Evolutionary conservation across 2,113 vertebrate species (phyloP), one percentile per base, ranked within the genome.

Genomic region (Capra hircus): DNA sequence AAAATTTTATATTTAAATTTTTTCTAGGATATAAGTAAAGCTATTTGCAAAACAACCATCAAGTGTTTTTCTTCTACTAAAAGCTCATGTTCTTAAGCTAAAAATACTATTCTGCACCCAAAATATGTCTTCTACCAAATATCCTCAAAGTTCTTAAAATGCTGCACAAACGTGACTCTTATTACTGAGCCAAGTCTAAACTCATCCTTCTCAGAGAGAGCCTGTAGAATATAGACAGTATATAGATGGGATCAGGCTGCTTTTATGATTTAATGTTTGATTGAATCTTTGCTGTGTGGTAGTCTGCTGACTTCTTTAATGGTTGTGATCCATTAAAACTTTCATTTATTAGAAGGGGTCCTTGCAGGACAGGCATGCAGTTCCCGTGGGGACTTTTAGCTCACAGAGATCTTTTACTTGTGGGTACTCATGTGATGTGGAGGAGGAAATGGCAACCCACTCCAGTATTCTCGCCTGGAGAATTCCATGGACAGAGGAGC

Each of bases 71-170:
- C 50, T 81, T 74, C 45, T 86, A 40, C 30, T 71, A 74, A 48
- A 71, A 97, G 15, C 60, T 88, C 23, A 95, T 94, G 48, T 77
- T 94, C 45, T 81, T 88, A 77, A 92, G 53, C 95, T 92, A 62
- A 92, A 97, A 96, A 62, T 93, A 85, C 45, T n/a, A 60, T 74
- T 48, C 7, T 59, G 74, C 50, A 52, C 16, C 78, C 33, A 27
- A 93, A 36, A 50, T 60, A 1, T 52, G 53, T 86, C 55, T 96
- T 95, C 84, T 94, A 14, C 33, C 28, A 95, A 53, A 87, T 21
- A 13, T 57, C 45, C 80, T 84, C 52, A 25, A 25, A n/a, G 52
- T 78, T 94, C 53, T 95, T 67, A 78, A 87, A 57, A 78, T 25
- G 45, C 48, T 17, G 45, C 13, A 43, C n/a, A 48, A 45, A 25